Base-by-base conservation (phyloP, 2,797 vertebrate species). In the Scomberomorus guttatus region DNA sequence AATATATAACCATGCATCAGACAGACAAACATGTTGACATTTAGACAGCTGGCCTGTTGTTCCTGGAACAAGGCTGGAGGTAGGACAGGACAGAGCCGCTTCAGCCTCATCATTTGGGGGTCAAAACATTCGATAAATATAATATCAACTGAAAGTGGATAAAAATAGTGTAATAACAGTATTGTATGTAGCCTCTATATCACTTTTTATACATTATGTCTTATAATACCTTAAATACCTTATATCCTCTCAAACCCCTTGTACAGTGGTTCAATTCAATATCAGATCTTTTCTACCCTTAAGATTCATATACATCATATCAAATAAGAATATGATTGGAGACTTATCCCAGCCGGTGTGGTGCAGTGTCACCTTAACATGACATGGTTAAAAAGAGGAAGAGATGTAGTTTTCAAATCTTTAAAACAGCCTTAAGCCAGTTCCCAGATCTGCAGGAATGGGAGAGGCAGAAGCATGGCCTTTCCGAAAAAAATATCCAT, bases 1-100 rank as follows among this genome's bases (percentile, higher is more conserved):
- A 92, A 91, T 93, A 87, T 93, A 88, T 81, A 94, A 91, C 89
- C 94, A 94, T 95, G 94, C 95, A 94, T 93, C 89, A 93, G 90
- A 93, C 91, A 90, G 87, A 92, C 88, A 84, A 34, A 90, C 79
- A 81, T 80, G 32, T 87, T 64, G 80, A 92, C 89, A 82, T 80
- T 85, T 85, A 86, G 86, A 93, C 89, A 81, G 87, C 83, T 81
- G 80, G 81, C 89, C 89, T 90, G 83, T 89, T 89, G 85, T 85
- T 89, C 81, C 80, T 91, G 87, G 76, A 89, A 86, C 83, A 79
- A 80, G 69, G 81, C 71, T 81, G 91, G 93, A 95, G 94, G 94
- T 95, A 94, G 92, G 91, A 93, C 90, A 88, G 84, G 84, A 94
- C 90, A 89, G 86, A 91, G 87, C 71, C 74, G 69, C 90, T 81